Percentiles rank a stretch among this genome's conserved stretches.
Conservation (phyloP, 2,113 vertebrate species). For the Heterotis niloticus region DNA sequence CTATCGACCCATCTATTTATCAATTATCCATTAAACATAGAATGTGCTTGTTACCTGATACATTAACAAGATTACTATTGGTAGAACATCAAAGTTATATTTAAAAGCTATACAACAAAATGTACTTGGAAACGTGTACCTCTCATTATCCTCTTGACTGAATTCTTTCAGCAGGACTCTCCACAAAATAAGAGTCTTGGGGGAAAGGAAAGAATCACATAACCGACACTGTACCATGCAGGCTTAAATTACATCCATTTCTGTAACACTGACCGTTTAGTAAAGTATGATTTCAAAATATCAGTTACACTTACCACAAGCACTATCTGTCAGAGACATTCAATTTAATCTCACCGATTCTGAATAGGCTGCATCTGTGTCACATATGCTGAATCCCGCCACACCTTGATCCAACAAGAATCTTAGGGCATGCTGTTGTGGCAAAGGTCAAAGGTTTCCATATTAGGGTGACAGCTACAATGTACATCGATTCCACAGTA, state of each 20-base stretch:
- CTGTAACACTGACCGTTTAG: neutral
- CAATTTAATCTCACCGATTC: slow-evolving; percentile 45
- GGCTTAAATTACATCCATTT: neutral
- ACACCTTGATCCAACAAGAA: slow-evolving; percentile 63
- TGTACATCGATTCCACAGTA: too few species aligned
- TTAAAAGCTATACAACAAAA: neutral
- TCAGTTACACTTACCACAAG: neutral
- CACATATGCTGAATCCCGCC: slow-evolving; percentile 63
- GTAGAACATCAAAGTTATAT: neutral
- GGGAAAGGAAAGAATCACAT: neutral
- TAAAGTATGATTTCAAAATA: neutral
- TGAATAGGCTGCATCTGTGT: slow-evolving; percentile 55
- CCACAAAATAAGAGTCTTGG: slow-evolving; percentile 57
- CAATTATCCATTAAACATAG: neutral
- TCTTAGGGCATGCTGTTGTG: slow-evolving; percentile 44
- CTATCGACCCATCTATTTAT: too few species aligned
- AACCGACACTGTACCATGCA: neutral
- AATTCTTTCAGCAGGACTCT: slow-evolving; percentile 49
- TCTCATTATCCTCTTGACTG: slow-evolving; percentile 46
- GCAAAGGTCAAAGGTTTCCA: neutral
- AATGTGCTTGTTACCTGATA: neutral
- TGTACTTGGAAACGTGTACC: slow-evolving; percentile 36
- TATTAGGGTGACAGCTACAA: too few species aligned
- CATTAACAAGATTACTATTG: neutral
- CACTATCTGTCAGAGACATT: neutral